These are phyloP conservation scores for Sebastolobus altivelis DNA, from an alignment of 2,797 vertebrate genomes.

Conservation along the genomic window DNA sequence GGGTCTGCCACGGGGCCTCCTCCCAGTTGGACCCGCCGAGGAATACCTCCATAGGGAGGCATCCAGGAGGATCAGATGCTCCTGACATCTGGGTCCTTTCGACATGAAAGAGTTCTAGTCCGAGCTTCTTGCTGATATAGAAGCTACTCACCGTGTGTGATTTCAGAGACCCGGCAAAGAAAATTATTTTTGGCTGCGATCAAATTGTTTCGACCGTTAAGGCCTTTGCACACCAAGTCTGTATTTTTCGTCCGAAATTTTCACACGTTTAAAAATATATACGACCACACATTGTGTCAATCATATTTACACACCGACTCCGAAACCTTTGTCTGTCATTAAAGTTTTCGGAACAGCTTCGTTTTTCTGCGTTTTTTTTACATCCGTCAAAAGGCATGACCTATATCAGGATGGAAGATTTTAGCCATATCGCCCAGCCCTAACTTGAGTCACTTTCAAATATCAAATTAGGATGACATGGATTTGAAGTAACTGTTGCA, in stretches of 20 bases:
- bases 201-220: background rate
- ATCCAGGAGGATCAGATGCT: background rate
- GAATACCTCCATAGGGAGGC: conserved; percentile 20
- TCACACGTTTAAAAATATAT: no score
- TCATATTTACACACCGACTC: no score
- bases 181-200: background rate
- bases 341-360: no score
- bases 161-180: background rate
- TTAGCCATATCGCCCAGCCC: no score
- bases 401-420: no score
- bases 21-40: background rate
- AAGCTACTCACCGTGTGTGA: background rate
- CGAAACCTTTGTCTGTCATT: no score
- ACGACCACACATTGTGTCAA: no score
- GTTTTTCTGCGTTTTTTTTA: no score
- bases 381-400: no score
- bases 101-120: background rate
- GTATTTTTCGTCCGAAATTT: no score
- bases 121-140: background rate
- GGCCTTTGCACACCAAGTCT: no score
- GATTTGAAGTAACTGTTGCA: background rate
- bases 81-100: background rate
- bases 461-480: background rate
- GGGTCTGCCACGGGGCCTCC: conserved; percentile 3
- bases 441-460: background rate